phyloP scores from a whole-genome alignment of 2,797 vertebrate genomes.

The Lagodon rhomboides region DNA sequence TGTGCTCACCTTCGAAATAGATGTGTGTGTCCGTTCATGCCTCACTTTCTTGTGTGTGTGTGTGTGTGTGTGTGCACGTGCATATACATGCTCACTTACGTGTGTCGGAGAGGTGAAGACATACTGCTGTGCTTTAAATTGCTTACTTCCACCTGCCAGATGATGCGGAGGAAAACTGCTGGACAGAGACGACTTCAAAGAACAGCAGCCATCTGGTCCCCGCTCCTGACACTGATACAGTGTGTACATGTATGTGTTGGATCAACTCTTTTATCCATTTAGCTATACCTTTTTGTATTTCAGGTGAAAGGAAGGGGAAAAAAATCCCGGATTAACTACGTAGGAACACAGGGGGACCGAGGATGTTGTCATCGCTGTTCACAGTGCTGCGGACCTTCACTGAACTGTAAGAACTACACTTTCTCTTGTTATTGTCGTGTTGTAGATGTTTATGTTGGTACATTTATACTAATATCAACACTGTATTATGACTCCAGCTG shows the following conservation, averaged over 20 bases:
- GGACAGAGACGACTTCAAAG: slow-evolving; percentile 33
- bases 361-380: slow-evolving; percentile 71
- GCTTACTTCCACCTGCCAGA: slow-evolving; percentile 57
- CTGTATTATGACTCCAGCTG: neutral
- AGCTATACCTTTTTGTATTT: slow-evolving; percentile 62
- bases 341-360: slow-evolving; percentile 24
- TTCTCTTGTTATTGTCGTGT: neutral
- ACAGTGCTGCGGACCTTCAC: slow-evolving; percentile 67
- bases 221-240: slow-evolving; percentile 9
- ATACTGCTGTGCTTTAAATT: slow-evolving; percentile 57
- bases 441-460: neutral
- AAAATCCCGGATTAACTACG: neutral
- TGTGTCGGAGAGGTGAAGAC: slow-evolving; percentile 18
- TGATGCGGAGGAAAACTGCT: slow-evolving; percentile 43
- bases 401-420: slow-evolving; percentile 69
- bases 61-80: neutral
- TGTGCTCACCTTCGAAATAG: neutral
- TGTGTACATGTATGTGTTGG: slow-evolving; percentile 1
- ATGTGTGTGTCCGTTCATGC: neutral
- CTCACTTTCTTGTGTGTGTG: neutral
- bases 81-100: neutral
- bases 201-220: slow-evolving; percentile 58
- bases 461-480: neutral
- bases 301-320: slow-evolving; percentile 42
- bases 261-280: slow-evolving; percentile 17